phyloP scores from a whole-genome alignment of 2,888 invertebrate genomes.

The Microchrysa polita region DNA sequence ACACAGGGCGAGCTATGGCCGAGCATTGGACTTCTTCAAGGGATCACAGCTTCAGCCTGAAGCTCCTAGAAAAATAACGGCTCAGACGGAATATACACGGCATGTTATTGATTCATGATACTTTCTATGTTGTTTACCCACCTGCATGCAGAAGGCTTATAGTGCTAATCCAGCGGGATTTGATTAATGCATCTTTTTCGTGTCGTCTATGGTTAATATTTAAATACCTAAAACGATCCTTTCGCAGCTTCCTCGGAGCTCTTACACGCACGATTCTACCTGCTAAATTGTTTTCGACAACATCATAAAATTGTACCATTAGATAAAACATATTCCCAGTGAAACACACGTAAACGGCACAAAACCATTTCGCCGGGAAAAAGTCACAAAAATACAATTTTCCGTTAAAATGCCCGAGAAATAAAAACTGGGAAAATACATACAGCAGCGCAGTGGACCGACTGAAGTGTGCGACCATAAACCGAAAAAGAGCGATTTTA shows the following conservation, averaged over 20 bases:
- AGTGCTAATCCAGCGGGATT: not conserved
- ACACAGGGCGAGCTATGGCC: not conserved
- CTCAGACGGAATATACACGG: no score
- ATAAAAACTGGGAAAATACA: conserved; percentile 19
- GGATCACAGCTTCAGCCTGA: not conserved
- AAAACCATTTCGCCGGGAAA: conserved; percentile 24
- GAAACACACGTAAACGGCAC: not conserved
- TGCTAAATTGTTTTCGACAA: conserved; percentile 46
- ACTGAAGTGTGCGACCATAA: conserved; percentile 33
- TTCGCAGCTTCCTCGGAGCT: conserved; percentile 3
- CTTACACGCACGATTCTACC: not conserved
- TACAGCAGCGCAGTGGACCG: not conserved
- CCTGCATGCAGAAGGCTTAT: not conserved
- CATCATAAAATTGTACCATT: conserved; percentile 39
- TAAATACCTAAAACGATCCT: no score
- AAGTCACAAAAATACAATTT: conserved; percentile 43
- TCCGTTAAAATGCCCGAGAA: conserved; percentile 32
- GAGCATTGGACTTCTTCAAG: not conserved
- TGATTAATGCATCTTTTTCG: no score
- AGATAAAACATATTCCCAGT: conserved; percentile 38
- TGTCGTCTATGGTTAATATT: no score
- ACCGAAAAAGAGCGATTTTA: conserved; percentile 46
- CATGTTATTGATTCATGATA: not conserved
- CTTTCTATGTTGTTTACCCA: not conserved
- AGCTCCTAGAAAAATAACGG: not conserved